These are phyloP conservation scores for Epinephelus moara DNA, from an alignment of 2,113 vertebrate species.

Conservation along the genomic window DNA sequence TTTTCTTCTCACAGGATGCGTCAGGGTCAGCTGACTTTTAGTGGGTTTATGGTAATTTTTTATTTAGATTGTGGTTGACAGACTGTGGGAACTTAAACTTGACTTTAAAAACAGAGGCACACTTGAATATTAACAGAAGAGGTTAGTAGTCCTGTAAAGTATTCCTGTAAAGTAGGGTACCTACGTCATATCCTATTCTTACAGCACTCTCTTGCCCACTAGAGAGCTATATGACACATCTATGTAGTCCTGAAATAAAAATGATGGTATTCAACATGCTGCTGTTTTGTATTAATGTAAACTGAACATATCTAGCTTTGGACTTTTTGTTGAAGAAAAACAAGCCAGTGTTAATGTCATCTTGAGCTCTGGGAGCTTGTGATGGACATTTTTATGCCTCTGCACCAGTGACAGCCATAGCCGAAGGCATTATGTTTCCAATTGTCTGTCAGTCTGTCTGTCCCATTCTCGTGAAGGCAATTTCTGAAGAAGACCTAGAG, in stretches of 20 bases:
- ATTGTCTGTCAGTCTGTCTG: too few relatives aligned
- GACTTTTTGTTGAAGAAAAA: neutral
- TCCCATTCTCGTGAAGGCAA: too few relatives aligned
- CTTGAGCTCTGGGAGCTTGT: too few relatives aligned
- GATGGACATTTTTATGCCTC: too few relatives aligned
- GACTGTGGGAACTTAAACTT: constrained; percentile 6
- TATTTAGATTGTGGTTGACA: neutral
- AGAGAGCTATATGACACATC: neutral
- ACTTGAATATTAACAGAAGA: too few relatives aligned
- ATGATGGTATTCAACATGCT: too few relatives aligned
- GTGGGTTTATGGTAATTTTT: neutral
- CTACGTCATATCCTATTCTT: neutral
- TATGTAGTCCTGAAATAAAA: neutral
- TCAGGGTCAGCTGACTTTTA: neutral
- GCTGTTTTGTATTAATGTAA: too few relatives aligned
- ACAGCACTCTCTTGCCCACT: neutral
- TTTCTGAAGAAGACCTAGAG: too few relatives aligned
- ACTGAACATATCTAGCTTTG: neutral
- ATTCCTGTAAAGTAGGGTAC: neutral
- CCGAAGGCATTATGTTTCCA: too few relatives aligned
- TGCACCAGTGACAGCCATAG: too few relatives aligned
- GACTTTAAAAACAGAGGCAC: neutral
- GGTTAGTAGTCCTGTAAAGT: too few relatives aligned
- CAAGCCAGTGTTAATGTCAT: neutral
- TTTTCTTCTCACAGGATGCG: neutral